Evolutionary conservation across 2,888 invertebrate genomes (phyloP), one percentile per base, ranked within the genome.

Genomic region (Muschampia staudingeri): DNA sequence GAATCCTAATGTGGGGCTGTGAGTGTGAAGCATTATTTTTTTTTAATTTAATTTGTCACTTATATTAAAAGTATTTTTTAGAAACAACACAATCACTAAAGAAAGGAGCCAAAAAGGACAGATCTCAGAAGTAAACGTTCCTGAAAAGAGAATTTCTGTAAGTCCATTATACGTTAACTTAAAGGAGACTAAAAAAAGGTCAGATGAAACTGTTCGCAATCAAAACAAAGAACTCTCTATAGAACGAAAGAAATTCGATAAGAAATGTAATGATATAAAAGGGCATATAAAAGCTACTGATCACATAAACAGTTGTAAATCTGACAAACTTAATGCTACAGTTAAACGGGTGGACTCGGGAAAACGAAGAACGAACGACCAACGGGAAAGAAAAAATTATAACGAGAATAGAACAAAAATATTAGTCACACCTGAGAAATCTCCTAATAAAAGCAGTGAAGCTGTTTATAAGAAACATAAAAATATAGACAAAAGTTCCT

Each of bases 81-180:
- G 81, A 30, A 65, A 25, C 30, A 70, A 52, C 25, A 34, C 48
- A 37, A 44, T 34, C 5, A 34, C 67, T n/a, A 37, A n/a, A n/a
- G 69, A 69, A 37, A 67, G 6, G 2, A 14, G 14, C n/a, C 82
- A 86, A 87, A 85, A 90, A 86, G 85, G 80, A 52, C 82, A 56
- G 78, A 30, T 7, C 76, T 70, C n/a, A 78, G 84, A 80, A 82
- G 73, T 44, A 89, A 84, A 80, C 79, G 82, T 40, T 85, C 77
- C 86, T 11, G 90, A 90, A 73, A 90, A 90, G 37, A 87, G 88
- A 65, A 84, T 85, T 77, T 91, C 92, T 30, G 76, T 44, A 70
- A 80, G 80, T 52, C 76, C 80, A 1, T 83, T 91, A 70, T 94
- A 94, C 81, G 90, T 88, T 8, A 94, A 94, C 87, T 81, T 93